Conservation (phyloP, 2,888 invertebrate species). For the Dryocosmus kuriphilus region DNA sequence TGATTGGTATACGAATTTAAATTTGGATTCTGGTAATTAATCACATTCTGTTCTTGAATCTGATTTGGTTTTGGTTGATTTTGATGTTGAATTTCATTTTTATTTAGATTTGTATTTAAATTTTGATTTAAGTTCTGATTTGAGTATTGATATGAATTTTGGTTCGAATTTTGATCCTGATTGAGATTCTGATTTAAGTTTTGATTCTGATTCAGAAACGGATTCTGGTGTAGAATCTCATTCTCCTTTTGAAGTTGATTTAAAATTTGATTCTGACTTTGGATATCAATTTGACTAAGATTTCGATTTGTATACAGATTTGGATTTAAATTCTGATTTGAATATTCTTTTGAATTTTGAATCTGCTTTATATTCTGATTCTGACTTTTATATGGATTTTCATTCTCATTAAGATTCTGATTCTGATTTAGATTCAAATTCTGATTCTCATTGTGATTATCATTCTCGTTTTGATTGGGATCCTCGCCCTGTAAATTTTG, state of each 20-base stretch:
- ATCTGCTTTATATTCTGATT: not conserved
- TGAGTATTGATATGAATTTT: too few species aligned
- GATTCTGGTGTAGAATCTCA: not conserved
- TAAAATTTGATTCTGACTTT: not conserved
- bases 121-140: not conserved
- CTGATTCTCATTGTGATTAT: not conserved
- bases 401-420: not conserved
- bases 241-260: not conserved
- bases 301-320: too few species aligned
- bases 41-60: not conserved
- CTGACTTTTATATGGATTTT: not conserved
- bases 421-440: not conserved
- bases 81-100: not conserved
- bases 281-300: not conserved
- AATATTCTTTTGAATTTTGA: not conserved
- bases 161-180: not conserved
- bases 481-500: not conserved
- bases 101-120: not conserved
- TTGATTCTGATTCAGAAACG: not conserved
- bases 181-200: not conserved
- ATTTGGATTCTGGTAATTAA: not conserved
- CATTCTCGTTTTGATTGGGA: not conserved
- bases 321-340: not conserved
- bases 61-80: not conserved
- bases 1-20: not conserved